Evolutionary conservation across 2,797 vertebrate species (phyloP).

Genomic region (Siniperca undulata): DNA sequence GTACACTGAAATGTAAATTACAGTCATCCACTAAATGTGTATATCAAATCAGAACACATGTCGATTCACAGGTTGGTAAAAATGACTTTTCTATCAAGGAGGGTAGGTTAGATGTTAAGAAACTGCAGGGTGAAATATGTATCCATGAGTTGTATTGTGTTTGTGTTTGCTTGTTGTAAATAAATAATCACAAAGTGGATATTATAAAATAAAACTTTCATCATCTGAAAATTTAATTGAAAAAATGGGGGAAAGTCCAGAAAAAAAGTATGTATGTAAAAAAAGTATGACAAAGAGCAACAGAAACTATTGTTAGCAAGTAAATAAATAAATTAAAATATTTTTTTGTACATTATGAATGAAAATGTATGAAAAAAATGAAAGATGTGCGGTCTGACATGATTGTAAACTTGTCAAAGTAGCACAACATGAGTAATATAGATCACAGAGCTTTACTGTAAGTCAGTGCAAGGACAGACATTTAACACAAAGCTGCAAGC

Average conservation of each 20-base stretch:
- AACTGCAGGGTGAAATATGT: background rate
- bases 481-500: conserved; percentile 60
- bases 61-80: background rate
- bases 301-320: background rate
- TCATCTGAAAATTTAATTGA: background rate
- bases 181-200: conserved; percentile 9
- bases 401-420: conserved; percentile 48
- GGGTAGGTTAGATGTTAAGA: background rate
- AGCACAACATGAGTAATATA: conserved; percentile 24
- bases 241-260: background rate
- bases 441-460: conserved; percentile 48
- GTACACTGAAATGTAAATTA: conserved; percentile 39
- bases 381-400: conserved; percentile 14
- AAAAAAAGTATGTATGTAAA: too few species aligned
- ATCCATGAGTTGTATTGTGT: background rate
- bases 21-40: conserved; percentile 10
- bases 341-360: background rate
- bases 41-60: conserved; percentile 14
- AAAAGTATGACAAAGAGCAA: background rate
- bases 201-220: background rate
- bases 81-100: background rate
- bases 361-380: background rate
- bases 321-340: background rate
- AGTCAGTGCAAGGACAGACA: conserved; percentile 39
- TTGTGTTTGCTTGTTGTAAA: conserved; percentile 6